Evolutionary conservation across 2,888 invertebrate species (phyloP).

Genomic region (Caradrina kadenii): DNA sequence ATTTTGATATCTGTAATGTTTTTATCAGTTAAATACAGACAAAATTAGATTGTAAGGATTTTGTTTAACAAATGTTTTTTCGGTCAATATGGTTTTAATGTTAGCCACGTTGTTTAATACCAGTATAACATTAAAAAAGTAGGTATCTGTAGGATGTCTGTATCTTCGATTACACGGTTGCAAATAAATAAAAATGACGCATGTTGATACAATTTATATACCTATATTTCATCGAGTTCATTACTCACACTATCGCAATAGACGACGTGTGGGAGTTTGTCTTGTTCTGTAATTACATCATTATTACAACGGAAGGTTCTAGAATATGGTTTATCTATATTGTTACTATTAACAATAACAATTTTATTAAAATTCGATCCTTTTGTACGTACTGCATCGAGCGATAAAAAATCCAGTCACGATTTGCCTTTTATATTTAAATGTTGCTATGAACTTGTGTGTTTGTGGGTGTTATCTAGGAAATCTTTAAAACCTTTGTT

Average conservation of each 20-base stretch:
- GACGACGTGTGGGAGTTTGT: conserved; percentile 48
- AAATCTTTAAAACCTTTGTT: conserved; percentile 22
- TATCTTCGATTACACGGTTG: conserved; percentile 28
- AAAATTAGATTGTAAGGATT: conserved; percentile 3
- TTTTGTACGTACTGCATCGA: conserved; percentile 1
- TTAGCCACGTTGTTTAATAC: conserved; percentile 10
- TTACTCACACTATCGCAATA: conserved; percentile 54
- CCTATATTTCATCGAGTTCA: conserved; percentile 44
- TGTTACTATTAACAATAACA: conserved; percentile 1
- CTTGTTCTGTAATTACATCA: conserved; percentile 49
- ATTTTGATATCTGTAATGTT: not conserved
- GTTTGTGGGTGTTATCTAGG: conserved; percentile 7
- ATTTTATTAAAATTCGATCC: conserved; percentile 14
- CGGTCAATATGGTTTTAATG: not conserved
- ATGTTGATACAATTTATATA: conserved; percentile 44
- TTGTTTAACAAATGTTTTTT: conserved; percentile 1
- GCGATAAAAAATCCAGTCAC: not conserved
- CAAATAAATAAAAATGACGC: conserved; percentile 59
- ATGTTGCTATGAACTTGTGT: conserved; percentile 7
- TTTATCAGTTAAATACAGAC: not conserved
- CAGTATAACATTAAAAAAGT: conserved; percentile 15
- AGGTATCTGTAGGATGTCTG: not conserved
- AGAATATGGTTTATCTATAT: conserved; percentile 21
- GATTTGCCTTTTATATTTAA: conserved; percentile 3
- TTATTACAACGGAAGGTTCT: conserved; percentile 40